Evolutionary conservation across 2,113 vertebrate species (phyloP).

Genomic region (Thalassarche chlororhynchos): DNA sequence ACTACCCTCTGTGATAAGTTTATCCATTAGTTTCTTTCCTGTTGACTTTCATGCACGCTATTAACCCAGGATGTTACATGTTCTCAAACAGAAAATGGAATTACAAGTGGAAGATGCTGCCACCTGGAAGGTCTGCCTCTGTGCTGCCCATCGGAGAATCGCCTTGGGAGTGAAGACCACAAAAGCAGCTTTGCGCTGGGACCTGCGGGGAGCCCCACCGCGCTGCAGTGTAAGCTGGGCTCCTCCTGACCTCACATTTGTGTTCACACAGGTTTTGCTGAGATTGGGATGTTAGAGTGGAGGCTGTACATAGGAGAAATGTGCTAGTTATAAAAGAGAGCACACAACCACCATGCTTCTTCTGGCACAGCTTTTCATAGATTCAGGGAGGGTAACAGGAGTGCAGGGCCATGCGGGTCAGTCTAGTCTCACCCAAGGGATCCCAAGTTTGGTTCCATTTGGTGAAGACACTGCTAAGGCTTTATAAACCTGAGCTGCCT

Average conservation of each 20-base stretch:
- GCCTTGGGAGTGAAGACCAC: neutral
- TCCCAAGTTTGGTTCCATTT: rapidly evolving
- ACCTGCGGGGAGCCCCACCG: neutral
- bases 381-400: neutral
- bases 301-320: neutral
- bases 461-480: neutral
- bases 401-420: neutral
- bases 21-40: conserved; percentile 60
- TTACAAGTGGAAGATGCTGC: neutral
- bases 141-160: neutral
- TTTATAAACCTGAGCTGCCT: neutral
- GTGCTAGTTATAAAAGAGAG: neutral
- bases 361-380: neutral
- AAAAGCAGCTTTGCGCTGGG: neutral
- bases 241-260: neutral
- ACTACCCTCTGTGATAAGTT: conserved; percentile 56
- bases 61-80: conserved; percentile 29
- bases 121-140: neutral
- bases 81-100: conserved; percentile 28
- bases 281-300: rapidly evolving
- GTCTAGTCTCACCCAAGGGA: neutral
- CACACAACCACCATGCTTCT: neutral
- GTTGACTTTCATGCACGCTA: neutral
- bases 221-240: neutral
- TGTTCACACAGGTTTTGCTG: neutral